These are phyloP conservation scores for Chondrilla cf. caribensis DNA, from an alignment of 37 sponge, comb jelly and placozoan genomes.

Conservation along the genomic window DNA sequence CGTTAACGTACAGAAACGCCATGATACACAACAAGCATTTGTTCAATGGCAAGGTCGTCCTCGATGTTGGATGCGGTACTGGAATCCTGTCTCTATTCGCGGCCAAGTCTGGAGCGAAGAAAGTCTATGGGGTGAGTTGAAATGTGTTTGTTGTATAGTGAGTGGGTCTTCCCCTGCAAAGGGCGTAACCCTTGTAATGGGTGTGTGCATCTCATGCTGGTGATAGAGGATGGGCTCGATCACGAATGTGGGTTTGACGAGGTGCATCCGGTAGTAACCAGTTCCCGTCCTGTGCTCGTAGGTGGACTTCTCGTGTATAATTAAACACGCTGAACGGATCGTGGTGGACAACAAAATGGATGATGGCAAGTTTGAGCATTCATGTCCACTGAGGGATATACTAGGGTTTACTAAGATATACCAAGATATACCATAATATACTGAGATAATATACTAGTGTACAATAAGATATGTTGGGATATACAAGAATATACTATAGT, in stretches of 20 bases:
- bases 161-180: no score
- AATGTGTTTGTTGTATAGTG: background rate
- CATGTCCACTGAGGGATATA: background rate
- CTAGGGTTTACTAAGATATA: no score
- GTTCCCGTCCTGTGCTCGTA: slow-evolving; percentile 5
- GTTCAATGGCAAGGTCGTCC: slow-evolving; percentile 85
- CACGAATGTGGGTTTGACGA: no score
- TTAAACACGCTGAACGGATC: slow-evolving; percentile 78
- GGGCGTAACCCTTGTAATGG: no score
- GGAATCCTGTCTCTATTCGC: slow-evolving; percentile 97
- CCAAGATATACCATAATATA: no score
- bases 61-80: slow-evolving; percentile 98
- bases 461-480: no score
- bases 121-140: slow-evolving; percentile 82
- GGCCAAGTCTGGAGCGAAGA: slow-evolving; percentile 88
- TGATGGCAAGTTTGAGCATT: slow-evolving; percentile 27
- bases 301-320: slow-evolving; percentile 86
- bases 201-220: no score
- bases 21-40: slow-evolving; percentile 97
- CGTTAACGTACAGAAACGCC: slow-evolving; percentile 89
- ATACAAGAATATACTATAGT: no score
- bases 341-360: slow-evolving; percentile 67
- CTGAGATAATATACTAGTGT: no score
- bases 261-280: no score
- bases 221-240: no score